Percentiles rank a stretch among this genome's conserved stretches.
Conservation (phyloP, 1,140 invertebrate genomes). For the Atta colombica region DNA sequence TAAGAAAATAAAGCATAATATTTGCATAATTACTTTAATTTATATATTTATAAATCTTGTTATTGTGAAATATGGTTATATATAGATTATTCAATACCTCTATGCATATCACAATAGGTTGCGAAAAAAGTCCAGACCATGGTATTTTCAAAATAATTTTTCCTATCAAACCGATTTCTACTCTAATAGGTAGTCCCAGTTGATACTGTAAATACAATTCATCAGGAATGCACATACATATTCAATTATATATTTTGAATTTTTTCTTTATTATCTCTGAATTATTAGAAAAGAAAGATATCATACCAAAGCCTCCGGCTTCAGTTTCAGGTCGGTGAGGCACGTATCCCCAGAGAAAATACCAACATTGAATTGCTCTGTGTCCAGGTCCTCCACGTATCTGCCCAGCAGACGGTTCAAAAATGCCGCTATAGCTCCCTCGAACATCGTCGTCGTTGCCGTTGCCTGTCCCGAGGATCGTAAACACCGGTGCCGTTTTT, state of each 20-base stretch:
- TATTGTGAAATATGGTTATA: background rate
- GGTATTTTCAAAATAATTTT: conserved; percentile 92
- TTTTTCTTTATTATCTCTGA: background rate
- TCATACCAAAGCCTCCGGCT: conserved; percentile 93
- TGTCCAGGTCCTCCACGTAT: conserved; percentile 93
- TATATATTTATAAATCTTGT: conserved; percentile 16
- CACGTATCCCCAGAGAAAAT: conserved; percentile 94
- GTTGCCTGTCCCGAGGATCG: conserved; percentile 15
- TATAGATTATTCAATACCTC: conserved; percentile 86
- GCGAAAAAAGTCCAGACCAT: conserved; percentile 91
- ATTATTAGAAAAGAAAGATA: background rate
- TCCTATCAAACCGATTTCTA: conserved; percentile 92
- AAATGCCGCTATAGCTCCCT: conserved; percentile 92
- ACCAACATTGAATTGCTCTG: conserved; percentile 93
- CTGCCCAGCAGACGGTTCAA: conserved; percentile 93
- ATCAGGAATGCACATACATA: background rate
- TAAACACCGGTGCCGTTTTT: conserved; percentile 32
- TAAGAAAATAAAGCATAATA: conserved; percentile 48
- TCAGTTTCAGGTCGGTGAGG: conserved; percentile 91
- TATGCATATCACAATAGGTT: conserved; percentile 90
- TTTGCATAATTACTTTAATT: background rate
- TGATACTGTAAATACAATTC: conserved; percentile 89
- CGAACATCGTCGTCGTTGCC: conserved; percentile 88
- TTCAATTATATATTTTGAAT: background rate
- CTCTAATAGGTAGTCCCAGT: conserved; percentile 93